Evolutionary conservation across 2,113 vertebrate genomes (phyloP).

Genomic region (Sebastes schlegelii): DNA sequence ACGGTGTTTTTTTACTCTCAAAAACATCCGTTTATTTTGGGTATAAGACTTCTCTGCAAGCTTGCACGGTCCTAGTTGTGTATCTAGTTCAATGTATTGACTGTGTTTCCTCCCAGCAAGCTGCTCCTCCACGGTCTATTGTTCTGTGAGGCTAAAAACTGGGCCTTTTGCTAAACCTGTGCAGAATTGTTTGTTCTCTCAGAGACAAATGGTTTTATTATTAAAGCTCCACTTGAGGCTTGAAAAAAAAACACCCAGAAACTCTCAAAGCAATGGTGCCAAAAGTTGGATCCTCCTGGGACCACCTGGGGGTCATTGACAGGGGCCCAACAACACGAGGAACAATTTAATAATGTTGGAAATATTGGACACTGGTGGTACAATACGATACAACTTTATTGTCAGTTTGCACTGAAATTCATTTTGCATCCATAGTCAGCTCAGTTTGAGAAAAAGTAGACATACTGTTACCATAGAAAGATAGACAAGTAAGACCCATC

Average conservation of each 20-base stretch:
- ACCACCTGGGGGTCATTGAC: neutral
- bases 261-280: neutral
- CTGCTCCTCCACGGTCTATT: constrained; percentile 36
- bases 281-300: neutral
- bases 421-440: too few relatives aligned
- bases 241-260: constrained; percentile 8
- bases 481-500: too few relatives aligned
- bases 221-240: constrained; percentile 30
- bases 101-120: constrained; percentile 2
- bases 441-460: too few relatives aligned
- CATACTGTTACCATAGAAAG: too few relatives aligned
- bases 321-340: neutral
- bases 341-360: neutral
- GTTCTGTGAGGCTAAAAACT: constrained; percentile 50
- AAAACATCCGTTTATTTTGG: neutral
- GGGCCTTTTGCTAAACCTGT: constrained; percentile 46
- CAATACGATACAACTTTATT: too few relatives aligned
- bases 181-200: constrained; percentile 21
- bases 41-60: neutral
- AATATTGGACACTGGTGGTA: neutral
- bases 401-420: too few relatives aligned
- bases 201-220: constrained; percentile 27
- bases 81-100: neutral
- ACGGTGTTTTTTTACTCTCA: neutral
- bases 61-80: neutral